These are phyloP conservation scores for Standfussiana lucernea DNA, from an alignment of 2,888 invertebrate species.

Conservation along the genomic window DNA sequence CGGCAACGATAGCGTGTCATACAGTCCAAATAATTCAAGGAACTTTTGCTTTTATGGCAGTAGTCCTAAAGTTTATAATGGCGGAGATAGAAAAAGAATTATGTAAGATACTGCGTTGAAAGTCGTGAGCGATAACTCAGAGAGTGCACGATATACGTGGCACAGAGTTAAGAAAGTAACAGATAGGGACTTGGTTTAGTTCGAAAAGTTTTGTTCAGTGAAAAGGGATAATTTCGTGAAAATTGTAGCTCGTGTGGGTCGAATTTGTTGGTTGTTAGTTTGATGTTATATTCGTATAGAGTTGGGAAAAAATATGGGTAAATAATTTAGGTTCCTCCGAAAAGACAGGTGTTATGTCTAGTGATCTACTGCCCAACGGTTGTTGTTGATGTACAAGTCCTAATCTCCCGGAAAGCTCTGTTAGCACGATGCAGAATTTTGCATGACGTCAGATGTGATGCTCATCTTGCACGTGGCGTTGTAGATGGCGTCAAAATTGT, in stretches of 20 bases:
- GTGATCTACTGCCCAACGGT: not conserved
- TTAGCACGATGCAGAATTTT: not conserved
- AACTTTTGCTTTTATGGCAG: conserved; percentile 48
- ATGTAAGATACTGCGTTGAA: conserved; percentile 66
- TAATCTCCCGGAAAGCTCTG: not conserved
- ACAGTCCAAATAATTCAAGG: conserved; percentile 43
- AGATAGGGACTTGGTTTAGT: conserved; percentile 51
- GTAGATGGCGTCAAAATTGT: not conserved
- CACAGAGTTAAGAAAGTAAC: conserved; percentile 64
- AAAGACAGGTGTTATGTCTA: not conserved
- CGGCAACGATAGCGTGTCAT: conserved; percentile 48
- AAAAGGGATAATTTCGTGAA: conserved; percentile 55
- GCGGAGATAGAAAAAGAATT: conserved; percentile 48
- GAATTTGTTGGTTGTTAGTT: conserved; percentile 32
- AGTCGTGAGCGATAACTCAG: conserved; percentile 67
- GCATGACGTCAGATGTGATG: not conserved
- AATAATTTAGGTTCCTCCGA: no score
- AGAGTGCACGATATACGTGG: conserved; percentile 62
- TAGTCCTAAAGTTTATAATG: conserved; percentile 53
- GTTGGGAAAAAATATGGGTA: conserved; percentile 6
- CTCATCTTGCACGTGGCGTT: not conserved
- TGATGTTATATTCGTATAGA: not conserved
- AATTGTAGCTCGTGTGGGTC: conserved; percentile 43
- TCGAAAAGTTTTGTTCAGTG: conserved; percentile 44
- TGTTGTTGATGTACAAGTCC: not conserved